Evolutionary conservation across 2,888 invertebrate genomes (phyloP).

Genomic region (Notodonta ziczac): DNA sequence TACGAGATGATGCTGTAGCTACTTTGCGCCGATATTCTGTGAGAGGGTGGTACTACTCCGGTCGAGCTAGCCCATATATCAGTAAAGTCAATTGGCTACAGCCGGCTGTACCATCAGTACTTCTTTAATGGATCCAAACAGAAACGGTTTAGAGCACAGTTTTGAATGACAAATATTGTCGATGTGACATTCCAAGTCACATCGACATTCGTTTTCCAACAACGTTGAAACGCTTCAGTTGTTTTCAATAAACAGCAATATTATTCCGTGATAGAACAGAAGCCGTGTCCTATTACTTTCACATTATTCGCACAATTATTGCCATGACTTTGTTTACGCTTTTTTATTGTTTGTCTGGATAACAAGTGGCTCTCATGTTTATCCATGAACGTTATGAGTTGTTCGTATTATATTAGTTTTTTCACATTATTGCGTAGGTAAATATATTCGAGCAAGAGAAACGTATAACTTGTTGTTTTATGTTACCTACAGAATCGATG

Average conservation of each 20-base stretch:
- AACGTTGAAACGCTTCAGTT: conserved; percentile 48
- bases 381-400: conserved; percentile 32
- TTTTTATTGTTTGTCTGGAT: conserved; percentile 49
- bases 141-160: too few relatives aligned
- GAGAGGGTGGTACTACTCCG: too few relatives aligned
- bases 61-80: too few relatives aligned
- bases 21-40: too few relatives aligned
- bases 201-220: conserved; percentile 39
- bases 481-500: too few relatives aligned
- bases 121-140: too few relatives aligned
- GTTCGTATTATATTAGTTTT: conserved; percentile 36
- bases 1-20: too few relatives aligned
- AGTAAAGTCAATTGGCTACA: too few relatives aligned
- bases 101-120: too few relatives aligned
- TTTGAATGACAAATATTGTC: too few relatives aligned
- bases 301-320: conserved; percentile 61
- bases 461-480: background rate
- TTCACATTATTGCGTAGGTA: conserved; percentile 27
- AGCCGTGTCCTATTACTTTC: conserved; percentile 49
- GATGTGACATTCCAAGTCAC: too few relatives aligned
- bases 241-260: conserved; percentile 68
- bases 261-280: conserved; percentile 56
- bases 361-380: conserved; percentile 38
- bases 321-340: conserved; percentile 45
- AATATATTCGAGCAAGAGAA: conserved; percentile 22